Evolutionary conservation across 2,113 vertebrate genomes (phyloP).

Genomic region (Alectura lathami): DNA sequence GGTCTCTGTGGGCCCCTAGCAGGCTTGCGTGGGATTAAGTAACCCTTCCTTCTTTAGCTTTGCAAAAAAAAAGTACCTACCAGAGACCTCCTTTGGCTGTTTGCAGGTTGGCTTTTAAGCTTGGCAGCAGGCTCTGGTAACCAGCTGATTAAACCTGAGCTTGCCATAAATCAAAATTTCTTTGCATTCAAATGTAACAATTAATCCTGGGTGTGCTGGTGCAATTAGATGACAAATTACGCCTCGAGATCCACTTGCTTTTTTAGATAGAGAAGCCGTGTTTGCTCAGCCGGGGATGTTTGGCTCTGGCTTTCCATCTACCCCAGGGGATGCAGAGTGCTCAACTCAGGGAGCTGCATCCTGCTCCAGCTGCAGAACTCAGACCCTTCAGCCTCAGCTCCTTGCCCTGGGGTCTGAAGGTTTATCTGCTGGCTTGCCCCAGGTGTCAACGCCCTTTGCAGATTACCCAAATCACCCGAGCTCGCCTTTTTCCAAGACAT

Average conservation of each 20-base stretch:
- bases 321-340: neutral
- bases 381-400: neutral
- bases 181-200: conserved; percentile 6
- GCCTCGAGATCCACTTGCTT: conserved; percentile 53
- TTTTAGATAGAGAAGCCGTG: neutral
- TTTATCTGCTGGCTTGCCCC: fast-evolving
- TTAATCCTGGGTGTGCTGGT: conserved; percentile 42
- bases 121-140: neutral
- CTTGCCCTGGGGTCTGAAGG: neutral
- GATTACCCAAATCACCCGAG: neutral
- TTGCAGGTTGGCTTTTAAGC: neutral
- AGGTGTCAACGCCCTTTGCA: neutral
- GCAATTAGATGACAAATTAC: conserved; percentile 65
- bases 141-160: neutral
- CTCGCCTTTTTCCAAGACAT: fast-evolving
- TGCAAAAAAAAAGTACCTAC: neutral
- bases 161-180: conserved; percentile 29
- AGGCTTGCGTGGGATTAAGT: neutral
- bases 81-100: neutral
- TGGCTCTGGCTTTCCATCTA: neutral
- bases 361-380: neutral
- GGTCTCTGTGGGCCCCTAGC: neutral
- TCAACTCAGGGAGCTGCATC: neutral
- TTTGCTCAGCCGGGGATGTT: conserved; percentile 1
- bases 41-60: neutral